Percentiles rank a stretch among this genome's conserved stretches.
Evolutionary conservation across 2,113 vertebrate species (phyloP).

Genomic region (Saimiri boliviensis): DNA sequence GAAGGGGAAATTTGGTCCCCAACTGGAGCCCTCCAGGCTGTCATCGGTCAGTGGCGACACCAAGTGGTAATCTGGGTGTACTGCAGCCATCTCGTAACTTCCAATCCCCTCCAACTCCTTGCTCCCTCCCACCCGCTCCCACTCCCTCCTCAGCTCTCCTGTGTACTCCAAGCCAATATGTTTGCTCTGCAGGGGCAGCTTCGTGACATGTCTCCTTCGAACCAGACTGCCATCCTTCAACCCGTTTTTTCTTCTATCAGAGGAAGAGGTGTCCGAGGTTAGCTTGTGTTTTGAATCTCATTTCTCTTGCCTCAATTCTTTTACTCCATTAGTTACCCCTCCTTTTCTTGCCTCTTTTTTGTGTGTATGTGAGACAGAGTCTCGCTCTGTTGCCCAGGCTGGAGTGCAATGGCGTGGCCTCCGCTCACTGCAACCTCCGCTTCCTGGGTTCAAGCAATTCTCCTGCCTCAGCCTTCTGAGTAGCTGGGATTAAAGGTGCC

Average conservation of each 20-base stretch:
- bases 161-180: neutral
- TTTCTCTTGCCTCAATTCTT: neutral
- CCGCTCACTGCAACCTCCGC: too few relatives aligned
- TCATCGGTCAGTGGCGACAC: slow-evolving; percentile 54
- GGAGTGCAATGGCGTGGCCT: too few relatives aligned
- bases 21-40: neutral
- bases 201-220: neutral
- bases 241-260: neutral
- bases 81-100: neutral
- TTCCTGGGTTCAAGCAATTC: too few relatives aligned
- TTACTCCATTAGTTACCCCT: slow-evolving; percentile 34
- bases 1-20: neutral
- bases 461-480: too few relatives aligned
- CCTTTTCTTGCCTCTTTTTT: slow-evolving; percentile 6
- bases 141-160: neutral
- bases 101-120: neutral
- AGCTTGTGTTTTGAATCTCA: slow-evolving; percentile 38
- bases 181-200: neutral
- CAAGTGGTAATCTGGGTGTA: neutral
- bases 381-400: too few relatives aligned
- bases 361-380: too few relatives aligned
- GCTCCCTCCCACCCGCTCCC: neutral
- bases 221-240: neutral
- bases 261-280: neutral
- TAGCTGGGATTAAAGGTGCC: too few relatives aligned